A percentile compares a stretch with the other conserved stretches of the same genome.
These are phyloP conservation scores for Accipiter virgatus DNA, from an alignment of 2,113 vertebrate species.

Conservation along the genomic window DNA sequence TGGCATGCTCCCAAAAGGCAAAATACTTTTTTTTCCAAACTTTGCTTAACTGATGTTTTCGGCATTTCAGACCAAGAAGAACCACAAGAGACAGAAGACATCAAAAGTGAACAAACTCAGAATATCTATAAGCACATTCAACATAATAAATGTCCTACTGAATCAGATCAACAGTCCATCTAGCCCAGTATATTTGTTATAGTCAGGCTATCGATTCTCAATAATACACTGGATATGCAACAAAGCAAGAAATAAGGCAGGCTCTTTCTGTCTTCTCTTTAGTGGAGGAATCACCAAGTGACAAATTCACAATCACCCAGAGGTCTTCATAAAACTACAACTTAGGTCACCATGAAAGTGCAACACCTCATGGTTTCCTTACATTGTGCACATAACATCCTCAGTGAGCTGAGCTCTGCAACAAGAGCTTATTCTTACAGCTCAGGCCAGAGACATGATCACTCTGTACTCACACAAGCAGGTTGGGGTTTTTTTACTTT, in stretches of 20 bases:
- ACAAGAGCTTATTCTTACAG: not conserved
- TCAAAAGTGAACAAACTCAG: not conserved
- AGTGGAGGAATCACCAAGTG: not conserved
- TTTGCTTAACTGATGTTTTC: not conserved
- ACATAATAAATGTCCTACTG: not conserved
- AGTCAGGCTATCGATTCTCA: not conserved
- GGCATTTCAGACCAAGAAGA: not conserved
- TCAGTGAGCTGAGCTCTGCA: not conserved
- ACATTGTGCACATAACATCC: not conserved
- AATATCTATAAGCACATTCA: not conserved
- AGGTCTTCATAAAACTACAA: not conserved
- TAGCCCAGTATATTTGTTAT: not conserved
- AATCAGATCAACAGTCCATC: not conserved
- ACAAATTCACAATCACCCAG: not conserved
- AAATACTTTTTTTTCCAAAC: not conserved
- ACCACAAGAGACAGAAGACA: not conserved
- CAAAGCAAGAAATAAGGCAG: not conserved
- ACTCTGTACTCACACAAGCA: not conserved
- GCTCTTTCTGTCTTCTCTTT: not conserved
- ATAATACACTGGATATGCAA: not conserved
- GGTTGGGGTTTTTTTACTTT: not conserved
- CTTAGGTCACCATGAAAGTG: not conserved
- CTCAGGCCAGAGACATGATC: not conserved
- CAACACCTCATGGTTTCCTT: not conserved
- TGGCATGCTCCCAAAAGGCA: not conserved